phyloP scores from a whole-genome alignment of 2,888 invertebrate species.

The Caenorhabditis sp. region DNA sequence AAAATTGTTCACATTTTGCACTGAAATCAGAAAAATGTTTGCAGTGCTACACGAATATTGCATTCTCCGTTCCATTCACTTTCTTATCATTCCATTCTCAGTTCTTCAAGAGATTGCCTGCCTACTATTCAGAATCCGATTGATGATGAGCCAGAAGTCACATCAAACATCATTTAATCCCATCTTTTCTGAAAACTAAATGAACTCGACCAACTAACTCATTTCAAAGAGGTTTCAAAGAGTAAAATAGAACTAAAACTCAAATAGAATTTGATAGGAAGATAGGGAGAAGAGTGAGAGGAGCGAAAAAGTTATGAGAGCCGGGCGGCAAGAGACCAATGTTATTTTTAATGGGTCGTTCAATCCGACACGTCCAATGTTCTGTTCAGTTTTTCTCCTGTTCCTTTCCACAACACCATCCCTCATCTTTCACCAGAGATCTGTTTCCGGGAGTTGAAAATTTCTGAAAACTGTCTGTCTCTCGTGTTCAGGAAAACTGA shows the following conservation, averaged over 20 bases:
- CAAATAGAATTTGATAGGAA: too few relatives aligned
- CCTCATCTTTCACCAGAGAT: conserved; percentile 32
- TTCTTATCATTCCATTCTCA: too few relatives aligned
- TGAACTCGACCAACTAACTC: too few relatives aligned
- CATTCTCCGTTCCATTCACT: too few relatives aligned
- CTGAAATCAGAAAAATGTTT: too few relatives aligned
- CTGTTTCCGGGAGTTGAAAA: background rate
- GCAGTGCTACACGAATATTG: too few relatives aligned
- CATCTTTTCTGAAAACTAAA: background rate
- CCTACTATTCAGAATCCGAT: background rate
- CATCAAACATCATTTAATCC: conserved; percentile 1
- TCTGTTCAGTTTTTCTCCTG: too few relatives aligned
- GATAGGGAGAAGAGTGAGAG: conserved; percentile 3
- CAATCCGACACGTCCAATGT: conserved; percentile 29
- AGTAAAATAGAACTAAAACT: conserved; percentile 4
- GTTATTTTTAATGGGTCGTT: conserved; percentile 57
- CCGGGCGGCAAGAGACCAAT: conserved; percentile 40
- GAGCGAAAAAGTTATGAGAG: conserved; percentile 29
- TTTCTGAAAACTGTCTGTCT: background rate
- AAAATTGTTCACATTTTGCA: too few relatives aligned
- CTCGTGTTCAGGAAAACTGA: background rate
- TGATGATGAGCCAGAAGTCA: background rate
- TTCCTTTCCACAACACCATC: conserved; percentile 22
- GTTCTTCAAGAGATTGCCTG: background rate
- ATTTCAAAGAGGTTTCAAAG: background rate